These are phyloP conservation scores for Apis cerana DNA, from an alignment of 1,140 invertebrate species.

Conservation along the genomic window DNA sequence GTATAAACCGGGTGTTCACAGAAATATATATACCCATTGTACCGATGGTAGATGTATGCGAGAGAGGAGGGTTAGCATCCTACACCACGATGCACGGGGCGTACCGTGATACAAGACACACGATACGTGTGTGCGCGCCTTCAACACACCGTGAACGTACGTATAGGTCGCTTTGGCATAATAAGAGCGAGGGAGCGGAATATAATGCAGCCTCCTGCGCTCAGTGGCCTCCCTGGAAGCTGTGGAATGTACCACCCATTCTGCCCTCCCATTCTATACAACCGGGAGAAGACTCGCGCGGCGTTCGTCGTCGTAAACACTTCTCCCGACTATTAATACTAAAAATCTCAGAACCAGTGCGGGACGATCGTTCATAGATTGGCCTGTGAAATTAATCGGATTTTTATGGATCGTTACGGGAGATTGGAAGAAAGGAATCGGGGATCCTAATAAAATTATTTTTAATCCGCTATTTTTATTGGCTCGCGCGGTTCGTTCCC, in stretches of 20 bases:
- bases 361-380: neutral
- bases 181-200: conserved; percentile 67
- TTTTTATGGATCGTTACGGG: conserved; percentile 6
- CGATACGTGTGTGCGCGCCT: neutral
- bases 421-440: too few species aligned
- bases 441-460: neutral
- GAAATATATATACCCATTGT: conserved; percentile 11
- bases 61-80: neutral
- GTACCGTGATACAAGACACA: neutral
- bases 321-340: conserved; percentile 53
- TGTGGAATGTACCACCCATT: conserved; percentile 68
- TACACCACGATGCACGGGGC: neutral
- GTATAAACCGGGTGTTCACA: conserved; percentile 1
- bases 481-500: too few species aligned
- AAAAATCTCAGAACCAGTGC: conserved; percentile 22
- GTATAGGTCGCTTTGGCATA: conserved; percentile 57
- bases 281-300: conserved; percentile 4
- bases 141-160: neutral
- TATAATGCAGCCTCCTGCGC: conserved; percentile 63
- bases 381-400: neutral
- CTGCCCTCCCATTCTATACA: neutral
- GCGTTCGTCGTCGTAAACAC: conserved; percentile 53
- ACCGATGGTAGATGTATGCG: neutral
- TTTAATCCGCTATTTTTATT: neutral
- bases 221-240: conserved; percentile 63